Evolutionary conservation across 2,888 invertebrate genomes (phyloP).

Genomic region (Megastigmus dorsalis): DNA sequence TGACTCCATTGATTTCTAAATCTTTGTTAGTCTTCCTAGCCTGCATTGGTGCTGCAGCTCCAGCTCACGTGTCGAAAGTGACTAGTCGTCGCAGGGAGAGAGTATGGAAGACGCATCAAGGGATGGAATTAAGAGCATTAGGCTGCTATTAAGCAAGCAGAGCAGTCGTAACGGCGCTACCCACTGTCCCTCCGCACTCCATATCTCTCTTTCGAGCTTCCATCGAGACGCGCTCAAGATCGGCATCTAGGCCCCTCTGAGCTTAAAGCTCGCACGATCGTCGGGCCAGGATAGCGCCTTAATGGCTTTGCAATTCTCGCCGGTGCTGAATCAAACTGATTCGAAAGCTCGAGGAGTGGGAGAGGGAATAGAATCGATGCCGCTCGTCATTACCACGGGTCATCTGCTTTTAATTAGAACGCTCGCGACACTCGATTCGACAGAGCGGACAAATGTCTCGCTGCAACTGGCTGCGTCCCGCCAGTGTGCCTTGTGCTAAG

Average conservation of each 20-base stretch:
- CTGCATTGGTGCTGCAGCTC: too few relatives aligned
- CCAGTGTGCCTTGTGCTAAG: too few relatives aligned
- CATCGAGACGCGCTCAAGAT: conserved; percentile 2
- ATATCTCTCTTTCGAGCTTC: conserved; percentile 1
- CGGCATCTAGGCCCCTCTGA: too few relatives aligned
- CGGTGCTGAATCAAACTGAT: conserved; percentile 20
- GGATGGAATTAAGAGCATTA: conserved; percentile 36
- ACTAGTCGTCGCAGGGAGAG: background rate
- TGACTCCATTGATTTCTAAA: too few relatives aligned
- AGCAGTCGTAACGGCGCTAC: background rate
- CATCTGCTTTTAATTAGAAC: conserved; percentile 69
- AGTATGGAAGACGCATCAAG: too few relatives aligned
- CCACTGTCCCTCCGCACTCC: background rate
- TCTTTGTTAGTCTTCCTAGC: too few relatives aligned
- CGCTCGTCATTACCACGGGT: conserved; percentile 62
- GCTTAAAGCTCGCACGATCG: background rate
- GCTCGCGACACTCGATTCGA: too few relatives aligned
- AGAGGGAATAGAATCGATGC: too few relatives aligned
- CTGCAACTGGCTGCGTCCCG: too few relatives aligned
- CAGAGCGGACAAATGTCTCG: too few relatives aligned
- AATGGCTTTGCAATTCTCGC: conserved; percentile 4
- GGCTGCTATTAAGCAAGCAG: conserved; percentile 17
- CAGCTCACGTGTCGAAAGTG: background rate
- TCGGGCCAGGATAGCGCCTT: background rate
- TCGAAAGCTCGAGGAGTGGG: too few relatives aligned